phyloP scores from a whole-genome alignment of 2,797 vertebrate species.

The Pyrocephalus nanus region DNA sequence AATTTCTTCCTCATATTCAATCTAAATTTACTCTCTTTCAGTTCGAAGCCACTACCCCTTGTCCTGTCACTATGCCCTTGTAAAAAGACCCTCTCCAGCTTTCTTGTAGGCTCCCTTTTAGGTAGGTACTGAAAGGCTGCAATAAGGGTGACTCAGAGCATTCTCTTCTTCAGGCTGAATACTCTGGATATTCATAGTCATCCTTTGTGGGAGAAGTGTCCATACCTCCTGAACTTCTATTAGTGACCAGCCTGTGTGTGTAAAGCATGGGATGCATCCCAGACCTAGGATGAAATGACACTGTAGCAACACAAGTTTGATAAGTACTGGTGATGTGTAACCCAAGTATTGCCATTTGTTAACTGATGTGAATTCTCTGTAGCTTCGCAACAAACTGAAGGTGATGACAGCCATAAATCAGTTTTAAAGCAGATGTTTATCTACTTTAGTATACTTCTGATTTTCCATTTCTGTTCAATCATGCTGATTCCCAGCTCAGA shows the following conservation, averaged over 20 bases:
- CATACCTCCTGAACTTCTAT: background rate
- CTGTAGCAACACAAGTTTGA: background rate
- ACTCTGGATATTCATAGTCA: background rate
- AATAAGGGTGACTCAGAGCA: background rate
- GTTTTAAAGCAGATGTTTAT: background rate
- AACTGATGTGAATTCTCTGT: background rate
- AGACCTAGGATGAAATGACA: background rate
- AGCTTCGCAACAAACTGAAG: background rate
- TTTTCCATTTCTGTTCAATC: background rate
- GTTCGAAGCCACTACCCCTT: background rate
- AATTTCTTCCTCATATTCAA: background rate
- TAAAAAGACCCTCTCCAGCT: background rate
- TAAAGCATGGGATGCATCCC: background rate
- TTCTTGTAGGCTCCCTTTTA: background rate
- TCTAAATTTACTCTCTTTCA: background rate
- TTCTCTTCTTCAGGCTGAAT: background rate
- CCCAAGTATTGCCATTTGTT: background rate
- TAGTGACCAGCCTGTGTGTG: background rate
- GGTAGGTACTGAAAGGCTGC: background rate
- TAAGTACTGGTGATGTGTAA: background rate
- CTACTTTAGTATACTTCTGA: background rate
- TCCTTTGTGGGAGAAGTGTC: background rate
- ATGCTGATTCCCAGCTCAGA: background rate
- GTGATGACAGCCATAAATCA: background rate
- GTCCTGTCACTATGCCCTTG: background rate